Conservation (phyloP, 92 coral and sea anemone genomes). For the Phenganax marumi region DNA sequence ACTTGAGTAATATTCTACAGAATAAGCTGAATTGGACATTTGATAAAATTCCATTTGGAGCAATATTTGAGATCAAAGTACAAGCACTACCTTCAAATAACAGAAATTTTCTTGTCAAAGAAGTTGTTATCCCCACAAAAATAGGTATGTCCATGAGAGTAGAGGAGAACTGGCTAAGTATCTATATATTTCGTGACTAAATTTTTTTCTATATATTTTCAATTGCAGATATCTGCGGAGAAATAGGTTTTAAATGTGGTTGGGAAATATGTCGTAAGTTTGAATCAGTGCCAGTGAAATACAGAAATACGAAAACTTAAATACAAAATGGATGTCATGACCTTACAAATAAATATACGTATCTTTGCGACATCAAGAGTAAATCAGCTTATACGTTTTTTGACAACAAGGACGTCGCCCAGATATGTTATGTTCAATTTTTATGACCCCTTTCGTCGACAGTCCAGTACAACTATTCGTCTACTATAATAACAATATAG, state of each 20-base stretch:
- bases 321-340: not conserved
- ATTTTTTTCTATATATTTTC: not conserved
- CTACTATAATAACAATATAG: no score
- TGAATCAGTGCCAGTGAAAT: not conserved
- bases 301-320: no score
- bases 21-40: constrained; percentile 24
- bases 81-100: not conserved
- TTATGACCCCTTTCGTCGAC: no score
- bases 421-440: no score
- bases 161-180: no score
- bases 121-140: not conserved
- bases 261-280: constrained; percentile 30
- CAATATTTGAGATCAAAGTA: constrained; percentile 23
- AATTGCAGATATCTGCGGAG: constrained; percentile 17
- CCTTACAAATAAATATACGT: not conserved
- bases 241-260: not conserved
- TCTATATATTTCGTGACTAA: no score
- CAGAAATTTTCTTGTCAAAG: not conserved
- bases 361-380: no score
- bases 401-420: no score
- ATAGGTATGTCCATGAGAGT: not conserved
- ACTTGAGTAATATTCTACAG: not conserved
- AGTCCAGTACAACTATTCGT: no score
- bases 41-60: constrained; percentile 12
- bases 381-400: no score